Base-by-base conservation (phyloP, 2,888 invertebrate species). In the Catocala sponsa region DNA sequence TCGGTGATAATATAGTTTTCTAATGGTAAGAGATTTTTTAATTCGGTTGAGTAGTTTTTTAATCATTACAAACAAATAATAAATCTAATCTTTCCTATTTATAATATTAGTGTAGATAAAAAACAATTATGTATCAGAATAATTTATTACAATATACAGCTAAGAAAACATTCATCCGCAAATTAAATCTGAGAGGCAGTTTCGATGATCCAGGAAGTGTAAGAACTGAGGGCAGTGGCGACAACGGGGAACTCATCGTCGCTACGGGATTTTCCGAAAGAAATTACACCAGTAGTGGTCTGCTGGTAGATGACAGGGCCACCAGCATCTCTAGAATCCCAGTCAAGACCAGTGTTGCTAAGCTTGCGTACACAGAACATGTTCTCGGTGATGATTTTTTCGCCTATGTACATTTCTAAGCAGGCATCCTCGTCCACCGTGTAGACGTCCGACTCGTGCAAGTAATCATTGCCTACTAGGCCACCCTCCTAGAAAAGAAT, bases 311-410 rank as follows among this genome's bases (percentile, higher is more conserved):
- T 35, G n/a, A 55, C 6, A 9, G 55, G 55, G 33, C 38, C 55
- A 15, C 55, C 55, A 5, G 15, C 33, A 35, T 62, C 61, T 0
- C 77, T 72, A 11, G 50, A 49, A 49, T 78, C 79, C 0, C 68
- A 32, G 25, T 74, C 66, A 0, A 72, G 63, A 6, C 80, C 80
- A 0, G 51, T 12, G 0, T 0, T 9, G 0, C 71, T 72, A 64
- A 84, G 82, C 87, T 88, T 63, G 89, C 70, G 56, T 6, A 38
- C 35, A 38, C 93, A 92, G 50, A 94, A 82, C 59, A 93, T 94
- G 65, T 89, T 89, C 72, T 91, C 81, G 4, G 85, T 83, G 49
- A 86, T 69, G 9, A n/a, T 42, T 0, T 49, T 11, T 6, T 12
- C 53, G 0, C 35, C 33, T 25, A 12, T 0, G 43, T 65, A 67